Conservation (phyloP, 92 coral and sea anemone genomes). For the Porites lobata region DNA sequence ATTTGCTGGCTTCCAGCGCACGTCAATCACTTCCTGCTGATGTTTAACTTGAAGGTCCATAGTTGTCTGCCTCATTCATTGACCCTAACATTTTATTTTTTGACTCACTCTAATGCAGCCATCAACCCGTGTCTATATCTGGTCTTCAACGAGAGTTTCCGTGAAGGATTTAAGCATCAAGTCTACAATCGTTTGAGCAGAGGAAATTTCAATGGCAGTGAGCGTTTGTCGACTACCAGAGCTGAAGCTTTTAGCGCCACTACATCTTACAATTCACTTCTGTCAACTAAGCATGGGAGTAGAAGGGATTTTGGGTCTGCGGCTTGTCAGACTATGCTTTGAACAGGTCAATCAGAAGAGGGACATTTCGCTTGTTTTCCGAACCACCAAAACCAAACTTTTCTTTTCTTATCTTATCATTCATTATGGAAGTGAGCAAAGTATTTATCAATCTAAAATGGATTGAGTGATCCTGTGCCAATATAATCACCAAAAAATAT, state of each 20-base stretch:
- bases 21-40: slow-evolving; percentile 71
- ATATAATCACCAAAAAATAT: no score
- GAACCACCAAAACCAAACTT: no score
- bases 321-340: slow-evolving; percentile 23
- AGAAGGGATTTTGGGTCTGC: slow-evolving; percentile 13
- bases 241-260: slow-evolving; percentile 44
- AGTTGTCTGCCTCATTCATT: slow-evolving; percentile 64
- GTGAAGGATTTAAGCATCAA: slow-evolving; percentile 67
- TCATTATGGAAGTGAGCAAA: no score
- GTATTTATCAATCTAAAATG: no score
- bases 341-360: background rate
- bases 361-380: no score
- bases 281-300: slow-evolving; percentile 28
- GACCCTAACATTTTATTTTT: slow-evolving; percentile 55
- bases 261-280: slow-evolving; percentile 4
- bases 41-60: slow-evolving; percentile 50
- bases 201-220: slow-evolving; percentile 21
- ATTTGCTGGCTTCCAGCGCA: slow-evolving; percentile 84
- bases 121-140: slow-evolving; percentile 77
- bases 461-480: no score
- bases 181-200: slow-evolving; percentile 37
- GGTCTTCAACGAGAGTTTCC: slow-evolving; percentile 70
- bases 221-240: slow-evolving; percentile 33
- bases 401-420: no score
- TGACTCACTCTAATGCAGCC: slow-evolving; percentile 80